Conservation (phyloP, 1,140 invertebrate genomes). For the Bombus superbus region DNA sequence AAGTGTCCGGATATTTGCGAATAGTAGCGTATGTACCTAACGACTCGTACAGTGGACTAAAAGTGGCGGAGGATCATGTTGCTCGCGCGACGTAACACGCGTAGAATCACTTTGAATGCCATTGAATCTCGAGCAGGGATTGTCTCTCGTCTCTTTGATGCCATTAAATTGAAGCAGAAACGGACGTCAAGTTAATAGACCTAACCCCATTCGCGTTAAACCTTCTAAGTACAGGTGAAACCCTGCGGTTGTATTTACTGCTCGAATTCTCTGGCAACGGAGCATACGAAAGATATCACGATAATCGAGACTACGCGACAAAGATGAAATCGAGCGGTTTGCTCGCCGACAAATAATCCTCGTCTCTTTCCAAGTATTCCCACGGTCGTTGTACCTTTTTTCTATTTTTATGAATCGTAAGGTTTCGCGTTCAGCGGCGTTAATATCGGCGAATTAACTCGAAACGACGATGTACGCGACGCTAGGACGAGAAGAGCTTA, state of each 20-base stretch:
- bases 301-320: neutral
- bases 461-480: constrained; percentile 67
- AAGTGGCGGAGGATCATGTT: too few relatives aligned
- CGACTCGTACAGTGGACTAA: too few relatives aligned
- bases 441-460: constrained; percentile 69
- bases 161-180: neutral
- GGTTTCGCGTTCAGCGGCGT: constrained; percentile 45
- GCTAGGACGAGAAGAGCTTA: constrained; percentile 53
- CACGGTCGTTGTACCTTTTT: too few relatives aligned
- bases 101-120: too few relatives aligned
- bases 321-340: neutral
- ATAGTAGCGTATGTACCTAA: too few relatives aligned
- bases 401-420: constrained; percentile 17
- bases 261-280: neutral
- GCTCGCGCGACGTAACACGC: too few relatives aligned
- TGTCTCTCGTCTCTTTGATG: neutral
- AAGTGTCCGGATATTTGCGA: too few relatives aligned
- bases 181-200: neutral
- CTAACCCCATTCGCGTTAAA: neutral
- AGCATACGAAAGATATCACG: too few relatives aligned
- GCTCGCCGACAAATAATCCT: neutral
- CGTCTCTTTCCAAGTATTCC: neutral
- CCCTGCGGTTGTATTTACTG: neutral
- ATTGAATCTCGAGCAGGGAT: neutral
- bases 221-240: neutral